Evolutionary conservation across 2,888 invertebrate species (phyloP), one percentile per base, ranked within the genome.

Genomic region (Glomeris marginata): DNA sequence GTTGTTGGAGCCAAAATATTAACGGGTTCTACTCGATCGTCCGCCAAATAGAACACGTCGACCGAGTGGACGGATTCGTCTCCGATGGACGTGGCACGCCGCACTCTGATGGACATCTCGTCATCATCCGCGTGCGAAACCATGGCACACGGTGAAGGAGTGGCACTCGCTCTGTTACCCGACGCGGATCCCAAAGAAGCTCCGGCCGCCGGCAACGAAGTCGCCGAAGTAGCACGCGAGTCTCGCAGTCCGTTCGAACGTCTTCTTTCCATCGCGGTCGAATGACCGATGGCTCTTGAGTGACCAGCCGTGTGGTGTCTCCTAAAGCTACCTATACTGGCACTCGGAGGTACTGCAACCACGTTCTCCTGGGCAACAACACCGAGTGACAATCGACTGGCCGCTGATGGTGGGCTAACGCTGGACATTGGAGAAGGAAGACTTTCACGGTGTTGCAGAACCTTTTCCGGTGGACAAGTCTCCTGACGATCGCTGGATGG

Each of bases 11-110:
- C 8, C 11, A 36, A 33, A 45, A 4, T 5, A 22, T 38, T 2
- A 20, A 10, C 48, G 11, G 44, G 38, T 21, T 28, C 48, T 50
- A 59, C 56, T 41, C 90, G 91, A 68, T 92, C 91, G 62, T 91
- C 90, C 0, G 91, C 91, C 0, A 91, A 91, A 64, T 86, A 91
- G 68, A 90, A 92, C 47, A 84, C 81, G 67, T 91, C 91, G 0
- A 86, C 86, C 60, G 84, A 86, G 65, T 55, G 54, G n/a, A 58
- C 54, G n/a, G 88, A 88, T 66, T 88, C 87, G 53, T 86, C 86
- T 1, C 84, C 84, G 64, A 88, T 78, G 0, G 87, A 88, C 62
- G 84, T 80, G 0, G 88, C 86, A 59, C 88, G 52, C 33, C 54
- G 59, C 51, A 56, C 59, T 52, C 18, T 40, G 15, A 40, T 33